Percentiles rank a stretch among this genome's conserved stretches.
Evolutionary conservation across 2,113 vertebrate species (phyloP).

Genomic region (Myotis brandtii): DNA sequence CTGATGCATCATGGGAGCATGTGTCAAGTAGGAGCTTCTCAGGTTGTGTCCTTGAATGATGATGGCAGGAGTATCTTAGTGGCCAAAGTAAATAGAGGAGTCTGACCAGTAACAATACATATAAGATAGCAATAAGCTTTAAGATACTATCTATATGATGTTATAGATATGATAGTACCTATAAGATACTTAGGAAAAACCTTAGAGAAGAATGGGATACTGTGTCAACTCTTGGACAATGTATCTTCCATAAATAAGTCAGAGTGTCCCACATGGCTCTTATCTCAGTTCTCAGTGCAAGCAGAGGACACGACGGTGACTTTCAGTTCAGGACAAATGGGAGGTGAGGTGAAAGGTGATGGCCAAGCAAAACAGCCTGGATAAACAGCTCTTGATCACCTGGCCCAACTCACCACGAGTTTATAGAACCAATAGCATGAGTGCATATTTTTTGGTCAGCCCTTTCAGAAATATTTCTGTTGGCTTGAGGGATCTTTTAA

Average conservation of each 20-base stretch:
- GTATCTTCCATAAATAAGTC: background rate
- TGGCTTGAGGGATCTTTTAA: background rate
- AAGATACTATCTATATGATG: background rate
- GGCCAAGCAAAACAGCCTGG: background rate
- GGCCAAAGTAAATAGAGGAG: background rate
- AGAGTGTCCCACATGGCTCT: background rate
- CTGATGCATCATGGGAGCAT: background rate
- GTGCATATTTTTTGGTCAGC: background rate
- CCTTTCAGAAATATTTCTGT: background rate
- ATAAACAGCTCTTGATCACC: background rate
- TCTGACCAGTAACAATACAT: background rate
- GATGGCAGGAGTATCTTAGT: background rate
- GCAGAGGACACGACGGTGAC: background rate
- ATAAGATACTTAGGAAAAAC: background rate
- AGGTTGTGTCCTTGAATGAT: background rate
- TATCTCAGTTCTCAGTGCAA: background rate
- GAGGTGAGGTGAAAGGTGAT: background rate
- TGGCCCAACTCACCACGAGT: background rate
- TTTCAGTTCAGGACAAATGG: background rate
- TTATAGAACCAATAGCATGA: background rate
- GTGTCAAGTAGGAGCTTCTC: background rate
- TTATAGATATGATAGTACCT: background rate
- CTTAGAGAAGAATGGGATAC: background rate
- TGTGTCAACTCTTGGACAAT: background rate
- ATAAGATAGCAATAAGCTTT: background rate